phyloP scores from a whole-genome alignment of 2,113 vertebrate genomes.

The Madoqua kirkii region DNA sequence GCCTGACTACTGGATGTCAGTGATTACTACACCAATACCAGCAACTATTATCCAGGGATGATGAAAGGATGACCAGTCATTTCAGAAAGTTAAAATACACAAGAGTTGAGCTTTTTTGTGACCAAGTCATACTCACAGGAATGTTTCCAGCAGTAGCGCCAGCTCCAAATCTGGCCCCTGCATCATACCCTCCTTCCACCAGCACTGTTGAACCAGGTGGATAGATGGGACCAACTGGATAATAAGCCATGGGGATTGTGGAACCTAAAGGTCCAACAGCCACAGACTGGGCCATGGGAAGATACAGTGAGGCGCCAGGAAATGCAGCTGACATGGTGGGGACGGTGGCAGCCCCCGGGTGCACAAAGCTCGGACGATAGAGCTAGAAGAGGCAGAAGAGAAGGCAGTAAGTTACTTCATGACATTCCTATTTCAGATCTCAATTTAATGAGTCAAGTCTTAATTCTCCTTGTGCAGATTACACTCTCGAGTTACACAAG shows the following conservation, averaged over 20 bases:
- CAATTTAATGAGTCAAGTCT: not conserved
- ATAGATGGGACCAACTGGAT: slow-evolving; percentile 91
- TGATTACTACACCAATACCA: not conserved
- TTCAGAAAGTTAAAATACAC: not conserved
- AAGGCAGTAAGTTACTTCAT: not conserved
- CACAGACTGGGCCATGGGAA: slow-evolving; percentile 90
- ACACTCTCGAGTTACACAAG: not conserved
- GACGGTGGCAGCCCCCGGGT: slow-evolving; percentile 88
- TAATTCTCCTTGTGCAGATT: not conserved
- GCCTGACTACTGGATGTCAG: not conserved
- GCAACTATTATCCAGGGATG: not conserved
- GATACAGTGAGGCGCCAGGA: slow-evolving; percentile 90
- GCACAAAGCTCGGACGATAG: slow-evolving; percentile 94
- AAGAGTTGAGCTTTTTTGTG: not conserved
- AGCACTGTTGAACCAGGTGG: slow-evolving; percentile 91
- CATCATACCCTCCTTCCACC: slow-evolving; percentile 90
- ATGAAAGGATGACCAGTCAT: not conserved
- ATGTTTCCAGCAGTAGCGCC: slow-evolving; percentile 84
- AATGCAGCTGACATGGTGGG: slow-evolving; percentile 90
- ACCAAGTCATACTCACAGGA: slow-evolving; percentile 86
- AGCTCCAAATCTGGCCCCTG: slow-evolving; percentile 91
- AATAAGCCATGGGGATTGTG: slow-evolving; percentile 94
- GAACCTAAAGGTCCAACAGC: slow-evolving; percentile 87
- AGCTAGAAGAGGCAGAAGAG: slow-evolving; percentile 81
- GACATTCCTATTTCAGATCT: not conserved